These are phyloP conservation scores for Tenthredo notha DNA, from an alignment of 2,888 invertebrate genomes.

Conservation along the genomic window DNA sequence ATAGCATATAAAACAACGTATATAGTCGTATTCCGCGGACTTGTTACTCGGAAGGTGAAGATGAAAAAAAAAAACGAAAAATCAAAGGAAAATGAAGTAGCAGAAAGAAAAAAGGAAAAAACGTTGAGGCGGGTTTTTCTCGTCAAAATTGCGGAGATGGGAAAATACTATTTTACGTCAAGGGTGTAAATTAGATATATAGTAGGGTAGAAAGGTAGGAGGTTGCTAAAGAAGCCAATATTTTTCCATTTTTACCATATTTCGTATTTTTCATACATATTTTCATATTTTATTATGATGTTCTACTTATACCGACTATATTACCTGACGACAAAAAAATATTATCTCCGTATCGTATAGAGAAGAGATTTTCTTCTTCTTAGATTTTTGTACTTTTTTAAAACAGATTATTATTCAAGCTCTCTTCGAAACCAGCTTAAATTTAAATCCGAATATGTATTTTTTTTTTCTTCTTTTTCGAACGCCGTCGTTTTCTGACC, in stretches of 20 bases:
- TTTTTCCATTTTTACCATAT: background rate
- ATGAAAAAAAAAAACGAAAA: background rate
- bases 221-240: background rate
- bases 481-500: background rate
- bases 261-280: background rate
- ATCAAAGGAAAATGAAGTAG: background rate
- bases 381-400: background rate
- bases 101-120: background rate
- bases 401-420: background rate
- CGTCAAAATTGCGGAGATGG: conserved; percentile 36
- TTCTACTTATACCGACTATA: background rate
- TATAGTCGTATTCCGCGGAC: background rate
- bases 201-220: background rate
- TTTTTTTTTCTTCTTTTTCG: background rate
- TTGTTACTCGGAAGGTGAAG: background rate
- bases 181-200: conserved; percentile 35
- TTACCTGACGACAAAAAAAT: background rate
- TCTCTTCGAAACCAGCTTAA: background rate
- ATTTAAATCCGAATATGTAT: background rate
- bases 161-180: conserved; percentile 32
- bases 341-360: background rate
- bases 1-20: conserved; percentile 1
- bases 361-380: background rate
- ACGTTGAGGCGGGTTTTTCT: background rate
- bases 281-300: background rate